phyloP scores from a whole-genome alignment of 2,888 invertebrate genomes.

The Agonopterix arenella region DNA sequence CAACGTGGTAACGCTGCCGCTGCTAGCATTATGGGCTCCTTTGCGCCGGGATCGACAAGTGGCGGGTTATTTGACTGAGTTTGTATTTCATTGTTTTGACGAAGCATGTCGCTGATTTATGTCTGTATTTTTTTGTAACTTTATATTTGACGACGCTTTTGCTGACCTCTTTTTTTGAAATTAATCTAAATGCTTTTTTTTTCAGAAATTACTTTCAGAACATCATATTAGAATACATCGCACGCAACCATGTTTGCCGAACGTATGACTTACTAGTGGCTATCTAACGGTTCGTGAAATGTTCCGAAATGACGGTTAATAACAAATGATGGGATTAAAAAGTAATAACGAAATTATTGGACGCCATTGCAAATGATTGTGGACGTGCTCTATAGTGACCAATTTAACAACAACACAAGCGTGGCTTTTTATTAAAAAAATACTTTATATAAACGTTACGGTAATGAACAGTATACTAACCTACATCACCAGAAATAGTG shows the following conservation, averaged over 20 bases:
- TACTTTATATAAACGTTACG: neutral
- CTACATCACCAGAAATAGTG: conserved; percentile 1
- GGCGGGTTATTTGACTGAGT: too few species aligned
- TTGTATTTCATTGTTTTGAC: too few species aligned
- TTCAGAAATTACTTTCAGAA: too few species aligned
- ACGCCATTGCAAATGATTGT: conserved; percentile 39
- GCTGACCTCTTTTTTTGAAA: too few species aligned
- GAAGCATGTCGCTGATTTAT: too few species aligned
- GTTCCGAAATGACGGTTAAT: conserved; percentile 57
- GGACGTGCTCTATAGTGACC: conserved; percentile 40
- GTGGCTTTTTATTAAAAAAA: neutral
- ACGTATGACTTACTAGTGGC: conserved; percentile 12
- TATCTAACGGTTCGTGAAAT: conserved; percentile 59
- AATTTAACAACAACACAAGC: conserved; percentile 17
- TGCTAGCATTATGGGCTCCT: too few species aligned
- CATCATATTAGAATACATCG: conserved; percentile 1
- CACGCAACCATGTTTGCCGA: conserved; percentile 27
- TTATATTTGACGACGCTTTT: too few species aligned
- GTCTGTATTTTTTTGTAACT: too few species aligned
- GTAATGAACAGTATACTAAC: conserved; percentile 1
- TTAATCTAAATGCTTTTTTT: too few species aligned
- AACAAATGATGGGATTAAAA: conserved; percentile 39
- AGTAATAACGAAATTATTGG: conserved; percentile 52
- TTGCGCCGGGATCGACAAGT: too few species aligned
- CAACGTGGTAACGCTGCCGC: too few species aligned